Base-by-base conservation (phyloP, 2,113 vertebrate genomes). In the Chaetops frenatus region DNA sequence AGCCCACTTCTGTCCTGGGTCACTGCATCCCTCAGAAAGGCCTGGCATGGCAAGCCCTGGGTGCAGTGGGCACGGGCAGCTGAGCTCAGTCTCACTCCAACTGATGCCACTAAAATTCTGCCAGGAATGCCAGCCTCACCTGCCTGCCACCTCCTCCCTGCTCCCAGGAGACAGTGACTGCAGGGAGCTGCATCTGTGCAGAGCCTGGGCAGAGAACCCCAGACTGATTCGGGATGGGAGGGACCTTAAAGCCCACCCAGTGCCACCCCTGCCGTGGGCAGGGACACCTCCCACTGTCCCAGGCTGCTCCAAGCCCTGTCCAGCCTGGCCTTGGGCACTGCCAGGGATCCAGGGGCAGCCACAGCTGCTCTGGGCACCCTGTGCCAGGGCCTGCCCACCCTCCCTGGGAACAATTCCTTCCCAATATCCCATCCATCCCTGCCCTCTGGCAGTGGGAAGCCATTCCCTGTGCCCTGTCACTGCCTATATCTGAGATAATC, bases 381-480 rank as follows among this genome's bases (percentile, higher is more conserved):
- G 35, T 42, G 61, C 71, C 51, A 67, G 71, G 20, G 35, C 51
- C 24, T 31, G 0, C 1, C 3, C 51, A 36, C 9, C 48, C 45
- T 60, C 27, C 0, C 27, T 40, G 20, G 1, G 2, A 47, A 1
- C 0, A 36, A 73, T 38, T 58, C 19, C 77, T 17, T 3, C 23
- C 33, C 23, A 15, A 20, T 0, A 81, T 17, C 28, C 45, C 33
- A 21, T 1, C 23, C 1, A 5, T 0, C 3, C 12, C 28, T 51
- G 33, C 28, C 22, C 51, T 23, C 15, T n/a, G 53, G 33, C 86
- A 81, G 15, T 50, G 67, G 48, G 51, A 73, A 50, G 15, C 51
- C 31, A 5, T 45, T 73, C 31, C 57, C 42, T 0, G 4, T 27
- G 22, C 15, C 22, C 67, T 29, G 53, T 19, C 51, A 2, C 36